Conservation (phyloP, 2,888 invertebrate genomes). For the Poecilobothrus nobilitatus region DNA sequence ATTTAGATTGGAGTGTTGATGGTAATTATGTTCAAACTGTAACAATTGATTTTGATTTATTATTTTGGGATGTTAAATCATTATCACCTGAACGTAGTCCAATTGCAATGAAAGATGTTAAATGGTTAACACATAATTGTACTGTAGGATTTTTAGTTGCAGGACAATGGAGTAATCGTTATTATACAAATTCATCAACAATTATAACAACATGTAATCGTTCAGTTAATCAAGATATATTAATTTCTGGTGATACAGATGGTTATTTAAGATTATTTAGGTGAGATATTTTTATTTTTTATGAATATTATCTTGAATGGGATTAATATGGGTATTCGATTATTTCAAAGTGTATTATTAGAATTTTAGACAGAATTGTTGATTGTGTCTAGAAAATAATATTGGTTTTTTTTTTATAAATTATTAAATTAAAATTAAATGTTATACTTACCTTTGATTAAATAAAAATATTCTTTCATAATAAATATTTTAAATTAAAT, state of each 20-base stretch:
- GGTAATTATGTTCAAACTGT: slow-evolving; percentile 81
- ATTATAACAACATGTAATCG: slow-evolving; percentile 72
- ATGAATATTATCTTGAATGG: no score
- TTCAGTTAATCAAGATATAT: slow-evolving; percentile 72
- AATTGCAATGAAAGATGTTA: slow-evolving; percentile 81
- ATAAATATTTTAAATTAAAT: no score
- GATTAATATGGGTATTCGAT: neutral
- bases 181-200: slow-evolving; percentile 77
- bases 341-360: neutral
- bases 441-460: no score
- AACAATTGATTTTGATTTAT: slow-evolving; percentile 79
- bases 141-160: slow-evolving; percentile 81
- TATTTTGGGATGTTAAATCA: slow-evolving; percentile 87
- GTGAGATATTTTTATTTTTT: slow-evolving; percentile 38
- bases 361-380: neutral
- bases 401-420: no score
- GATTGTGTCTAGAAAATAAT: no score
- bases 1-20: slow-evolving; percentile 87
- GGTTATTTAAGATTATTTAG: slow-evolving; percentile 79
- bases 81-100: slow-evolving; percentile 80
- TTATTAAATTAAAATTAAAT: no score
- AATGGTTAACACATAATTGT: slow-evolving; percentile 81
- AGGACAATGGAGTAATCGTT: slow-evolving; percentile 85
- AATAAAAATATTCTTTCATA: no score
- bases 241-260: slow-evolving; percentile 81